phyloP scores from a whole-genome alignment of 2,888 invertebrate species.

The Agrilus cyanescens region DNA sequence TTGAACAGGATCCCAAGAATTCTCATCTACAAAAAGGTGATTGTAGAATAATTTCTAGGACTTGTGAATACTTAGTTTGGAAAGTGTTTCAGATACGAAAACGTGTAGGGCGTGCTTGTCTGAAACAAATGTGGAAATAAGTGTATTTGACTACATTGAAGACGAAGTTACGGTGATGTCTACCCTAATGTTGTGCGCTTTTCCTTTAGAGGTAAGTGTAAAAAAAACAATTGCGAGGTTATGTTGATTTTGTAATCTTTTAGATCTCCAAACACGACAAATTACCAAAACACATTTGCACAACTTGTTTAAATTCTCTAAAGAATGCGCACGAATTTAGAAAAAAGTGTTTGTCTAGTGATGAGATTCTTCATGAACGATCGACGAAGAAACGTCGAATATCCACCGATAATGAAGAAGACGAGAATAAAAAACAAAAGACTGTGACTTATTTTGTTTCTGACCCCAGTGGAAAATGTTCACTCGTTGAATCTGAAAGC shows the following conservation, averaged over 20 bases:
- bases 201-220: slow-evolving; percentile 19
- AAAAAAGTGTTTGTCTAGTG: slow-evolving; percentile 20
- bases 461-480: too few species aligned
- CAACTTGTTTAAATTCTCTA: slow-evolving; percentile 21
- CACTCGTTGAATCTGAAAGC: background rate
- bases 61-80: too few species aligned
- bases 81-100: too few species aligned
- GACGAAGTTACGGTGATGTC: slow-evolving; percentile 8
- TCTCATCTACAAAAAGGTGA: too few species aligned
- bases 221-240: too few species aligned
- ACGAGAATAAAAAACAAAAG: slow-evolving; percentile 9
- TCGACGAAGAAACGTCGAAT: background rate
- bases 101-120: slow-evolving; percentile 7
- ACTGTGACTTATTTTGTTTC: background rate
- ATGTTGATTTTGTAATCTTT: slow-evolving; percentile 7
- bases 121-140: background rate
- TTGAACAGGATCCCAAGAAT: too few species aligned
- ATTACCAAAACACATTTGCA: slow-evolving; percentile 25
- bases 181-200: slow-evolving; percentile 19
- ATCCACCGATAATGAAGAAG: slow-evolving; percentile 1
- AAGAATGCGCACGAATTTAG: slow-evolving; percentile 24
- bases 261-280: slow-evolving; percentile 21
- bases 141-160: slow-evolving; percentile 6
- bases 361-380: slow-evolving; percentile 12
- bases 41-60: too few species aligned